Percentiles rank a stretch among this genome's conserved stretches.
phyloP scores from a whole-genome alignment of 2,888 invertebrate species.

The Campopleginae sp. region DNA sequence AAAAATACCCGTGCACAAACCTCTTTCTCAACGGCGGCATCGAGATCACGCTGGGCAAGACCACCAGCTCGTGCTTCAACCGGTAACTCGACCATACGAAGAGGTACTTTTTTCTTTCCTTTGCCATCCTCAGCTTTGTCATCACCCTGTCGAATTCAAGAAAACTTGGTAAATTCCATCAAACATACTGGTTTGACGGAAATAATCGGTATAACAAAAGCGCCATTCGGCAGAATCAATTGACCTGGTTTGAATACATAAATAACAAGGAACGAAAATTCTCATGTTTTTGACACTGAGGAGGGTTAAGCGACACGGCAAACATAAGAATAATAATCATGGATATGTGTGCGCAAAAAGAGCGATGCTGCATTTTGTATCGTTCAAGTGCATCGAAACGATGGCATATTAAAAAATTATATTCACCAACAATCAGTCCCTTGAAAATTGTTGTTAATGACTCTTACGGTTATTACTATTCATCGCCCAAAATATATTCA shows the following conservation, averaged over 20 bases:
- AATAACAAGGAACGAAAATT: neutral
- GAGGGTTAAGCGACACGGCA: conserved; percentile 27
- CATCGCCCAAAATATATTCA: neutral
- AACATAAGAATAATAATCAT: neutral
- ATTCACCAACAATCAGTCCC: neutral
- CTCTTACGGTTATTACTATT: neutral
- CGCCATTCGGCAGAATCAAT: conserved; percentile 19
- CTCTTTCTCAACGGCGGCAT: conserved; percentile 92
- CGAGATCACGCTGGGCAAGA: conserved; percentile 89
- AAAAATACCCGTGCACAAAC: conserved; percentile 80
- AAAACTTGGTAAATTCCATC: conserved; percentile 2
- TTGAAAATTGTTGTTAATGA: neutral
- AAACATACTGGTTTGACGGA: neutral
- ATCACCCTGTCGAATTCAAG: conserved; percentile 78
- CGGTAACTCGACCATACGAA: conserved; percentile 93
- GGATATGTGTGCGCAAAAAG: neutral
- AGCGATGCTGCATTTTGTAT: neutral
- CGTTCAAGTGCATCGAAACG: neutral
- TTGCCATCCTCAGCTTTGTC: conserved; percentile 87
- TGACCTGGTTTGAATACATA: conserved; percentile 5
- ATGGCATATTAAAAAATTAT: neutral
- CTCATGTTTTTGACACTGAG: neutral
- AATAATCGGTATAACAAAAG: neutral
- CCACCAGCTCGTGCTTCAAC: conserved; percentile 92
- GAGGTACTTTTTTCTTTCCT: conserved; percentile 90